Percentiles rank a stretch among this genome's conserved stretches.
Conservation (phyloP, 1,140 invertebrate genomes). For the Musca domestica region DNA sequence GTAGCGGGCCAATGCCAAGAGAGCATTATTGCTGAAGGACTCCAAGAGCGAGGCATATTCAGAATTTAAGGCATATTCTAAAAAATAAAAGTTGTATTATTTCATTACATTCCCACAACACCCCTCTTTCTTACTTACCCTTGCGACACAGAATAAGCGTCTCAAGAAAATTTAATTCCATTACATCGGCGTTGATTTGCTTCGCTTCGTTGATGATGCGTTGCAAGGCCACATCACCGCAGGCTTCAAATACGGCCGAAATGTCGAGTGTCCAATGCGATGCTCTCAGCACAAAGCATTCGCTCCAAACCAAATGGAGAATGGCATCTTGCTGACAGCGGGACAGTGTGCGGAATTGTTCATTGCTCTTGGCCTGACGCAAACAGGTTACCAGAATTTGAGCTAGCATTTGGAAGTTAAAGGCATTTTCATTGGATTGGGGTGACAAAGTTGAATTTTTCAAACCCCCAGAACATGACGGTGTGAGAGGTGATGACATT, state of each 20-base stretch:
- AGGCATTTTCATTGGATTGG: constrained; percentile 27
- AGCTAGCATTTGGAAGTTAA: constrained; percentile 57
- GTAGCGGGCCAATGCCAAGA: constrained; percentile 44
- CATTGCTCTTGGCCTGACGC: constrained; percentile 58
- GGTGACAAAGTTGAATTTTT: too few relatives aligned
- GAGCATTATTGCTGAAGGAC: constrained; percentile 39
- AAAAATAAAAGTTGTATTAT: neutral
- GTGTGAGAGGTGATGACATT: too few relatives aligned
- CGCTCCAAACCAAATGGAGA: constrained; percentile 60
- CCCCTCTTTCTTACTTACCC: constrained; percentile 52
- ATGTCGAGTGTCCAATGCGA: constrained; percentile 63
- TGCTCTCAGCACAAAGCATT: constrained; percentile 60
- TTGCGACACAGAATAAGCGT: constrained; percentile 63
- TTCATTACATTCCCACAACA: neutral
- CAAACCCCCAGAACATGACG: too few relatives aligned
- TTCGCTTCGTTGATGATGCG: constrained; percentile 44
- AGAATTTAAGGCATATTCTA: constrained; percentile 39
- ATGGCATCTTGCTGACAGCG: constrained; percentile 58
- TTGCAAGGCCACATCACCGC: constrained; percentile 45
- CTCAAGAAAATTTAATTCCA: constrained; percentile 64
- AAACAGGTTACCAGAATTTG: constrained; percentile 61
- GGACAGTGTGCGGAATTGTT: constrained; percentile 56
- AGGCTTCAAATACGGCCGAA: constrained; percentile 42
- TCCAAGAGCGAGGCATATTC: constrained; percentile 41
- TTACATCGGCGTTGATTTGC: constrained; percentile 57